phyloP scores from a whole-genome alignment of 2,888 invertebrate species.

The Apotomis turbidana region DNA sequence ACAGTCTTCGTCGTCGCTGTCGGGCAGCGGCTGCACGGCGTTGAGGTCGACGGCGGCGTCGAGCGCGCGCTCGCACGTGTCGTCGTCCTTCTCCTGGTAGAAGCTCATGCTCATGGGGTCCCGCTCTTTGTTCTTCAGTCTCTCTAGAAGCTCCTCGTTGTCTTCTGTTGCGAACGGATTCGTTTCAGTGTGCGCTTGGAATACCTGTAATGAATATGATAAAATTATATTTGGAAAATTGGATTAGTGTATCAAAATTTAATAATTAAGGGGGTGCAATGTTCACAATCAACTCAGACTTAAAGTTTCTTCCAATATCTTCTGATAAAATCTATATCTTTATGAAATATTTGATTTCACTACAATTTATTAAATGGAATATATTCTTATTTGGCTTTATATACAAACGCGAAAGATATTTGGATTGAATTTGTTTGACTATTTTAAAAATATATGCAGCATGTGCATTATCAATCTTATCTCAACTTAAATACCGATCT shows the following conservation, averaged over 20 bases:
- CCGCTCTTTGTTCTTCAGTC: constrained; percentile 82
- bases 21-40: constrained; percentile 83
- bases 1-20: constrained; percentile 77
- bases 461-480: no score
- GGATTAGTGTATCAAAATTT: not conserved
- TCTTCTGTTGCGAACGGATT: constrained; percentile 76
- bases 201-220: constrained; percentile 62
- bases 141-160: constrained; percentile 77
- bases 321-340: no score
- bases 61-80: constrained; percentile 73
- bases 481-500: no score
- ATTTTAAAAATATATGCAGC: no score
- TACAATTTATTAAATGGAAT: no score
- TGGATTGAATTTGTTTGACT: no score
- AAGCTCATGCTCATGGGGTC: constrained; percentile 87
- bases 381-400: no score
- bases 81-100: constrained; percentile 85
- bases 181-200: constrained; percentile 75
- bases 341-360: no score
- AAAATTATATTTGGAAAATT: not conserved
- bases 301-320: no score
- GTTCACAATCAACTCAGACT: no score
- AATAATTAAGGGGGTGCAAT: no score
- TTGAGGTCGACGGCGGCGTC: constrained; percentile 83
- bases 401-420: no score